Percentiles rank a stretch among this genome's conserved stretches.
phyloP scores from a whole-genome alignment of 1,140 invertebrate species.

The Mercenaria mercenaria region DNA sequence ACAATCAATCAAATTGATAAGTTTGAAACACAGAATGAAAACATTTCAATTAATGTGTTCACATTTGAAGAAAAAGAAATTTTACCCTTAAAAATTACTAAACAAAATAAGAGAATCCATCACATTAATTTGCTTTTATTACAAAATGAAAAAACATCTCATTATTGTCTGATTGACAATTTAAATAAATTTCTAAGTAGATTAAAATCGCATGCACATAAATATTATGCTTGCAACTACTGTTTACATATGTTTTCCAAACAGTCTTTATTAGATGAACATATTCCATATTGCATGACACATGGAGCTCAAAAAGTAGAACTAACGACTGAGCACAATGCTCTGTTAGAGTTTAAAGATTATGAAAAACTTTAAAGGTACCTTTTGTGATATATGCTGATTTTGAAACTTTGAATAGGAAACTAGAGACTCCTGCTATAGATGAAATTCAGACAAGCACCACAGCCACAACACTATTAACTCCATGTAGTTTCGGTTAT shows the following conservation, averaged over 20 bases:
- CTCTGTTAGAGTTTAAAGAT: conserved; percentile 40
- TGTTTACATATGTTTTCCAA: conserved; percentile 38
- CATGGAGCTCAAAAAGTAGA: background rate
- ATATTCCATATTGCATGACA: conserved; percentile 15
- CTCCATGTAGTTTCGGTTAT: conserved; percentile 9
- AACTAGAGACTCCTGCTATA: conserved; percentile 6
- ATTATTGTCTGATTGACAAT: conserved; percentile 16
- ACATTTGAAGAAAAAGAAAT: conserved; percentile 36
- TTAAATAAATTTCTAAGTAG: conserved; percentile 15
- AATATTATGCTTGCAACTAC: background rate
- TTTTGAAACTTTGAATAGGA: conserved; percentile 2
- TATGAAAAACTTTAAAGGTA: conserved; percentile 13
- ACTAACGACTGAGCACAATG: background rate
- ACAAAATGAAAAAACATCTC: background rate
- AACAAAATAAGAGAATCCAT: background rate
- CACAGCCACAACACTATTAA: background rate
- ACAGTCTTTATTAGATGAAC: conserved; percentile 17
- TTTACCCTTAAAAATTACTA: conserved; percentile 39
- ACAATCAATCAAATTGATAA: conserved; percentile 28
- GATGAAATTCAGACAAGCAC: background rate
- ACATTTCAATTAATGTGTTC: conserved; percentile 52
- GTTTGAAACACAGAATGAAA: conserved; percentile 37
- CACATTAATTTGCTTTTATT: conserved; percentile 36
- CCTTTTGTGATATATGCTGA: conserved; percentile 27
- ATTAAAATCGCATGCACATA: background rate